phyloP scores from a whole-genome alignment of 2,888 invertebrate species.

The Meghimatium bilineatum region DNA sequence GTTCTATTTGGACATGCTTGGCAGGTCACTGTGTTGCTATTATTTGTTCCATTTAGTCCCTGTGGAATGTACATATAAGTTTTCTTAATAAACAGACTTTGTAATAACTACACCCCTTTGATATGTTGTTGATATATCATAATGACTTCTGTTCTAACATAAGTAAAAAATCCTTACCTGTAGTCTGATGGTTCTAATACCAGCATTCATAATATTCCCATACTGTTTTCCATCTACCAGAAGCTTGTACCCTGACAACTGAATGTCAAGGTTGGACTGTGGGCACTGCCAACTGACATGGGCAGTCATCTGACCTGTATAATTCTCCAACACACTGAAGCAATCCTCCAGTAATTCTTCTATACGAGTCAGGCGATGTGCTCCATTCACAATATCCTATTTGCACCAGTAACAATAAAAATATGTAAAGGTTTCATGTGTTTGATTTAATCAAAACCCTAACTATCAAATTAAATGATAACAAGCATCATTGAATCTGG shows the following conservation, averaged over 20 bases:
- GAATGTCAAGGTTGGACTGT: conserved; percentile 73
- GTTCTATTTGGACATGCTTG: too few relatives aligned
- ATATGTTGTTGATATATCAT: too few relatives aligned
- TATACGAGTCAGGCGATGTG: conserved; percentile 71
- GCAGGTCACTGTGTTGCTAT: too few relatives aligned
- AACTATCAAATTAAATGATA: too few relatives aligned
- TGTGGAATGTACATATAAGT: too few relatives aligned
- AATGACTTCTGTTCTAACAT: too few relatives aligned
- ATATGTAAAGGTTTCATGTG: too few relatives aligned
- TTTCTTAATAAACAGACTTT: too few relatives aligned
- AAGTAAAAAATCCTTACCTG: conserved; percentile 64
- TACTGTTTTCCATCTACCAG: conserved; percentile 77
- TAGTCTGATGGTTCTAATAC: conserved; percentile 72
- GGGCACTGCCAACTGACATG: conserved; percentile 76
- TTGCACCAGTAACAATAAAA: neutral
- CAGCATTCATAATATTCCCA: conserved; percentile 73
- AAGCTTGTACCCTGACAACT: conserved; percentile 74
- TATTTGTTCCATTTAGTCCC: too few relatives aligned
- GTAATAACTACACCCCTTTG: too few relatives aligned
- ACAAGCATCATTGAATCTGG: too few relatives aligned
- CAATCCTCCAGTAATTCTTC: conserved; percentile 75
- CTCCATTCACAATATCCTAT: conserved; percentile 65
- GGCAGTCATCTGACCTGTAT: conserved; percentile 75
- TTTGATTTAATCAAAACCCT: too few relatives aligned
- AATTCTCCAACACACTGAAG: conserved; percentile 71